These are phyloP conservation scores for Pantala flavescens DNA, from an alignment of 1,140 invertebrate genomes.

Conservation along the genomic window DNA sequence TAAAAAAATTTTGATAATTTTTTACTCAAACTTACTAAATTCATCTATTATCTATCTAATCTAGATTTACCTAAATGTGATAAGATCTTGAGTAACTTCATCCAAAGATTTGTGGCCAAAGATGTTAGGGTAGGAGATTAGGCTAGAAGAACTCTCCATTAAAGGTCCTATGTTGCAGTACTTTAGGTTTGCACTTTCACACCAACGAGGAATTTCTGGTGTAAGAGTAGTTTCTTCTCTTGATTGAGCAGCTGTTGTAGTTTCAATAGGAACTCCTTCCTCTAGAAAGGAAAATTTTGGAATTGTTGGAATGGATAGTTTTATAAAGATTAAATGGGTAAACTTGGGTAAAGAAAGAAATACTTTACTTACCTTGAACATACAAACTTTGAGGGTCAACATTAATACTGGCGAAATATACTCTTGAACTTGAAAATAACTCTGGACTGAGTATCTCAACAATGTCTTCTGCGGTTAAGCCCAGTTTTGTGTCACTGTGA, in stretches of 20 bases:
- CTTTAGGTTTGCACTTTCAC: slow-evolving; percentile 49
- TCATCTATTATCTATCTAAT: not conserved
- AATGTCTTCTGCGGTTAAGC: slow-evolving; percentile 40
- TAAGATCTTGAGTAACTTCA: slow-evolving; percentile 63
- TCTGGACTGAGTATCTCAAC: slow-evolving; percentile 46
- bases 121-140: slow-evolving; percentile 74
- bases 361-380: slow-evolving; percentile 37
- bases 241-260: slow-evolving; percentile 33
- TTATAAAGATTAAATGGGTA: no score
- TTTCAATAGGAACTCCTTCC: not conserved
- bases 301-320: no score
- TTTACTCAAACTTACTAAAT: no score
- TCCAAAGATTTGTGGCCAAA: slow-evolving; percentile 50
- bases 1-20: no score
- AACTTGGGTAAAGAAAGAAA: no score
- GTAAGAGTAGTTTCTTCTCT: slow-evolving; percentile 35
- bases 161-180: slow-evolving; percentile 50
- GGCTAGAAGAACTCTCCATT: slow-evolving; percentile 53
- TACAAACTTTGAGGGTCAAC: slow-evolving; percentile 54
- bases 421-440: slow-evolving; percentile 37
- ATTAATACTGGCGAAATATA: slow-evolving; percentile 33
- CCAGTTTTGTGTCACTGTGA: slow-evolving; percentile 25
- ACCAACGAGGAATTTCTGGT: slow-evolving; percentile 48
- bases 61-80: slow-evolving; percentile 50
- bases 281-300: not conserved